A percentile compares a stretch with the other conserved stretches of the same genome.
phyloP scores from a whole-genome alignment of 1,140 invertebrate genomes.

The Aphelinus atriplicis region DNA sequence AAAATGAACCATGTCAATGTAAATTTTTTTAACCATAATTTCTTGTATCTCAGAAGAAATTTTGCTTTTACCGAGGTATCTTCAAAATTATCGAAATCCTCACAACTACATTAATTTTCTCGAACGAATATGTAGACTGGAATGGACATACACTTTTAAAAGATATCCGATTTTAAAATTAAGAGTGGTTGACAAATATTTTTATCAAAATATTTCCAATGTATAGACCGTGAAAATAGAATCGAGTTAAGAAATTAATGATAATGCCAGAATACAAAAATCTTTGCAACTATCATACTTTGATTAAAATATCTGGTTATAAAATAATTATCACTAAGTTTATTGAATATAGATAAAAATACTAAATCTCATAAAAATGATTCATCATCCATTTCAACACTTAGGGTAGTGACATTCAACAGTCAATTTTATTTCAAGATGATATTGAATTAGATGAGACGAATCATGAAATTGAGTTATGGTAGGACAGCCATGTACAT shows the following conservation, averaged over 20 bases:
- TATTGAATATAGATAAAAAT: constrained; percentile 33
- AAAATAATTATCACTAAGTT: constrained; percentile 36
- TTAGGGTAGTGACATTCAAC: constrained; percentile 22
- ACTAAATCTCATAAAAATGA: constrained; percentile 36
- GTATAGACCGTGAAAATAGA: constrained; percentile 16
- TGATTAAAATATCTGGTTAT: constrained; percentile 39
- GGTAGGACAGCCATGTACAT: constrained; percentile 23
- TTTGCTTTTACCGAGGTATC: background rate
- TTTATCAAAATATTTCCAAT: constrained; percentile 40
- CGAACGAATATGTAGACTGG: background rate
- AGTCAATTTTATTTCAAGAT: constrained; percentile 26
- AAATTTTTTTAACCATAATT: constrained; percentile 37
- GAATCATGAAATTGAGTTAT: constrained; percentile 3
- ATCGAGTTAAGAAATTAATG: constrained; percentile 27
- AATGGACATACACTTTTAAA: constrained; percentile 30
- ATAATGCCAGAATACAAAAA: constrained; percentile 33
- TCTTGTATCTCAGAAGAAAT: constrained; percentile 35
- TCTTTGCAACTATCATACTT: constrained; percentile 35
- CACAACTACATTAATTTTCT: background rate
- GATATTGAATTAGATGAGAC: background rate
- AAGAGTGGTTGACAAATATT: constrained; percentile 32
- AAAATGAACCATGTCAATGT: constrained; percentile 31
- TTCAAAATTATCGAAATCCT: too few relatives aligned
- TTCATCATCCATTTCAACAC: constrained; percentile 33
- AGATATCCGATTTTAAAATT: constrained; percentile 21